Conservation (phyloP, 1,140 invertebrate species). For the Drosophila bifasciata region DNA sequence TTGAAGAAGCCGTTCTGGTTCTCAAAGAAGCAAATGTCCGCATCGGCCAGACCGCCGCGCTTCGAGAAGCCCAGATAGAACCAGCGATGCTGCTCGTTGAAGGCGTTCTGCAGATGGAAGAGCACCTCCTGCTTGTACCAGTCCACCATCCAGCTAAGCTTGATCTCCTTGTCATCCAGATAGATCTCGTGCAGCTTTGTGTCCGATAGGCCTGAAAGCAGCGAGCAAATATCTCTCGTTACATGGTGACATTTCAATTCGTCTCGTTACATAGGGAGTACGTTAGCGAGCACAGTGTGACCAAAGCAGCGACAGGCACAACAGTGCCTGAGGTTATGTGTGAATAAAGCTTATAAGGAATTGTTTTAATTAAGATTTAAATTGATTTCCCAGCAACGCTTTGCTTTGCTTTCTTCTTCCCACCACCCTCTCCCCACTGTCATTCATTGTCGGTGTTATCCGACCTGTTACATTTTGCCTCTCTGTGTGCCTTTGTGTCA, state of each 20-base stretch:
- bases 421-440: no score
- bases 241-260: no score
- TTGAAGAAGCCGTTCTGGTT: slow-evolving; percentile 82
- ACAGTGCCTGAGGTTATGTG: no score
- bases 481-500: neutral
- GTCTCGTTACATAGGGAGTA: neutral
- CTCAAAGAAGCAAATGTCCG: slow-evolving; percentile 94
- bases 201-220: slow-evolving; percentile 69
- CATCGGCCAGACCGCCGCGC: slow-evolving; percentile 90
- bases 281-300: no score
- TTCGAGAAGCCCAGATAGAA: slow-evolving; percentile 96
- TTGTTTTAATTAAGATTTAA: no score
- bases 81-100: slow-evolving; percentile 86
- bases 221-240: no score
- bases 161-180: slow-evolving; percentile 81
- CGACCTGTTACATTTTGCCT: slow-evolving; percentile 6
- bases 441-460: neutral
- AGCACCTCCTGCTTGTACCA: slow-evolving; percentile 84
- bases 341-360: no score
- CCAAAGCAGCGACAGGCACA: no score
- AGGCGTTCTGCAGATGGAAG: slow-evolving; percentile 82
- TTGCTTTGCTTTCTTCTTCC: no score
- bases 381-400: no score
- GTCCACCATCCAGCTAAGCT: slow-evolving; percentile 83
- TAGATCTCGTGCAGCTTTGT: slow-evolving; percentile 81